A percentile compares a stretch with the other conserved stretches of the same genome.
Evolutionary conservation across 1,140 invertebrate genomes (phyloP).

Genomic region (Panulirus ornatus): DNA sequence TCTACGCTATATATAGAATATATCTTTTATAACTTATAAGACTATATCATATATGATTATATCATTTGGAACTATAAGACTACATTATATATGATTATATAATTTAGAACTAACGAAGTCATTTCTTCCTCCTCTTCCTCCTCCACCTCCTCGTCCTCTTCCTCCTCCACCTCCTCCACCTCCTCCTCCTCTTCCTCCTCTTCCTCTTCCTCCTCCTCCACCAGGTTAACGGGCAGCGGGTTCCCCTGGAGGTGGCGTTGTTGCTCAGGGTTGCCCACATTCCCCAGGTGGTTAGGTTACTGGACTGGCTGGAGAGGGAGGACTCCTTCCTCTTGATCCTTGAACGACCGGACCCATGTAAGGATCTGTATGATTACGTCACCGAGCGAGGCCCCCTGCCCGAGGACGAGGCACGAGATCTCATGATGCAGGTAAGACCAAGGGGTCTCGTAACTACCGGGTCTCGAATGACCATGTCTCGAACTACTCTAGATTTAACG

Average conservation of each 20-base stretch:
- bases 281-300: slow-evolving; percentile 81
- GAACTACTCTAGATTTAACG: background rate
- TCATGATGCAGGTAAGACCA: slow-evolving; percentile 79
- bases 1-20: too few species aligned
- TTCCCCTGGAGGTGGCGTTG: slow-evolving; percentile 83
- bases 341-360: slow-evolving; percentile 82
- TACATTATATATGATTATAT: too few species aligned
- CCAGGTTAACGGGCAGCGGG: slow-evolving; percentile 78
- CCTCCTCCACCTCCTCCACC: too few species aligned
- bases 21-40: too few species aligned
- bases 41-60: too few species aligned
- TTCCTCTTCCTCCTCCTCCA: slow-evolving; percentile 8
- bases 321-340: slow-evolving; percentile 83
- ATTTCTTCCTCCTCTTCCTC: background rate
- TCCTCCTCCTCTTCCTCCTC: background rate
- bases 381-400: slow-evolving; percentile 82
- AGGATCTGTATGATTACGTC: slow-evolving; percentile 86
- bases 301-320: slow-evolving; percentile 82
- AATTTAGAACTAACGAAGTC: too few species aligned
- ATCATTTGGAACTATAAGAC: too few species aligned
- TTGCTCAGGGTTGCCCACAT: slow-evolving; percentile 81
- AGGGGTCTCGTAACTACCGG: too few species aligned
- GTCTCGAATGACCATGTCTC: background rate
- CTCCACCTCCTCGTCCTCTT: background rate
- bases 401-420: slow-evolving; percentile 81